Percentiles rank a stretch among this genome's conserved stretches.
These are phyloP conservation scores for Trinectes maculatus DNA, from an alignment of 2,113 vertebrate species.

Conservation along the genomic window DNA sequence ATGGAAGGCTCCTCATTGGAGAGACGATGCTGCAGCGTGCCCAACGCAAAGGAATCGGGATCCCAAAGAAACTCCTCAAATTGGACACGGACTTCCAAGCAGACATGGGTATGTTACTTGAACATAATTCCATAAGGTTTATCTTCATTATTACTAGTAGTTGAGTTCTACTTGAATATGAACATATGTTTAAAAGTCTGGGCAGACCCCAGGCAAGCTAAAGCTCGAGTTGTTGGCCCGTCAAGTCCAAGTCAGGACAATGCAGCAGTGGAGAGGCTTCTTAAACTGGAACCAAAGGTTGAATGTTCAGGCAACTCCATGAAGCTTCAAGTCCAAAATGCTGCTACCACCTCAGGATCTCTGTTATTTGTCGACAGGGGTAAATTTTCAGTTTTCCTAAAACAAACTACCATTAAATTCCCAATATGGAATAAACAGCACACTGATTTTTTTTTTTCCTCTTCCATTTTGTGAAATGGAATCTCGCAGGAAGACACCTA, in stretches of 20 bases:
- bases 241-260: neutral
- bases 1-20: constrained; percentile 69
- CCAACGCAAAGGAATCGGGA: neutral
- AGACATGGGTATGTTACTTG: constrained; percentile 66
- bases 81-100: constrained; percentile 66
- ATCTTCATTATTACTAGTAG: too few species aligned
- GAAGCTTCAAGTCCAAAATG: constrained; percentile 69
- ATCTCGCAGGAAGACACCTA: constrained; percentile 48
- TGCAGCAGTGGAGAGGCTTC: constrained; percentile 49
- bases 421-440: neutral
- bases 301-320: constrained; percentile 74
- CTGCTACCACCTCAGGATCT: constrained; percentile 31
- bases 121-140: neutral
- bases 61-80: neutral
- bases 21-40: neutral
- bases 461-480: neutral
- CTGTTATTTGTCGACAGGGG: constrained; percentile 72
- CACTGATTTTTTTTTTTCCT: neutral
- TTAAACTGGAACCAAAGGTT: constrained; percentile 74
- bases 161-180: too few species aligned
- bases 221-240: neutral
- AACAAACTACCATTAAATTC: neutral
- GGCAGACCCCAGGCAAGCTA: constrained; percentile 12
- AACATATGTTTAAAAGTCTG: constrained; percentile 50
- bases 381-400: neutral